Conservation (phyloP, 2,113 vertebrate species). For the Glareola pratincola region DNA sequence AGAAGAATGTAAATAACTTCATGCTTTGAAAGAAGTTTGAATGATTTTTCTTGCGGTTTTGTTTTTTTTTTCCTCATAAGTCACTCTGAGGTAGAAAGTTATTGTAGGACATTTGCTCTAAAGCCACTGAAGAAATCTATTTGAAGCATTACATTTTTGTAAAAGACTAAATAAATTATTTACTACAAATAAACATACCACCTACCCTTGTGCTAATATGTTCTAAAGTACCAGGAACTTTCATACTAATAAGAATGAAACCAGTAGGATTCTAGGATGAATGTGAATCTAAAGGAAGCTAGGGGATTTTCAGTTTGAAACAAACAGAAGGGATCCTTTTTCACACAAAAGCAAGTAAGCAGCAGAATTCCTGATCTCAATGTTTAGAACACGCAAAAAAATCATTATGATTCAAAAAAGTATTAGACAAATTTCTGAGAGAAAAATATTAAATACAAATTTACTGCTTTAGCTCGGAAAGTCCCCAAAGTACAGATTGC, state of each 20-base stretch:
- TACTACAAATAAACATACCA: neutral
- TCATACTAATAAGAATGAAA: neutral
- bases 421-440: neutral
- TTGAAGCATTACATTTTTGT: neutral
- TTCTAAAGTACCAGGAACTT: neutral
- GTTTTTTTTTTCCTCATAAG: neutral
- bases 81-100: neutral
- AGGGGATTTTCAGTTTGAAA: neutral
- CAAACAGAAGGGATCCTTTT: neutral
- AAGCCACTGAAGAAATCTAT: neutral
- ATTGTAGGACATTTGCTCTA: neutral
- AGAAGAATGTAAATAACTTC: neutral
- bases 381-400: neutral
- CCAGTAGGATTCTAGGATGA: neutral
- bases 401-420: neutral
- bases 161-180: neutral
- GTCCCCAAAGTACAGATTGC: neutral
- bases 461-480: neutral
- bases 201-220: neutral
- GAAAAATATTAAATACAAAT: neutral
- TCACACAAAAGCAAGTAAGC: neutral
- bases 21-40: neutral
- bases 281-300: neutral
- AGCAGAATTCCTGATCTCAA: neutral
- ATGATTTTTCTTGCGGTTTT: neutral